Evolutionary conservation across 2,113 vertebrate species (phyloP).

Genomic region (Notechis scutatus): DNA sequence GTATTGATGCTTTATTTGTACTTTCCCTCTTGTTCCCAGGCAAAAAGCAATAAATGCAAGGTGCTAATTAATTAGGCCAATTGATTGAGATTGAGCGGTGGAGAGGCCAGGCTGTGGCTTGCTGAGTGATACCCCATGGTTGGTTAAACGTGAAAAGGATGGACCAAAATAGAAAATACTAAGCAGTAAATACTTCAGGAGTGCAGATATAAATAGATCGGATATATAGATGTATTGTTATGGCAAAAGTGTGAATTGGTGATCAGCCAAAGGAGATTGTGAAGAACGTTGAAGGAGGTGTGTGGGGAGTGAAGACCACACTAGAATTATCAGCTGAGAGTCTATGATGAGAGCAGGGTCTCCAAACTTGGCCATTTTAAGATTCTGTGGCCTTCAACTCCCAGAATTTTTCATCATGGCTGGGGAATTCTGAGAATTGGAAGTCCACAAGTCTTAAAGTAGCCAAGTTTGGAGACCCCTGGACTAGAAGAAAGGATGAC

Average conservation of each 20-base stretch:
- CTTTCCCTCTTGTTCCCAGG: not conserved
- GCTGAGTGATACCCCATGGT: constrained; percentile 43
- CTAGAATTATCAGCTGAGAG: not conserved
- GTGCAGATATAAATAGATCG: constrained; percentile 42
- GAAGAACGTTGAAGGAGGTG: not conserved
- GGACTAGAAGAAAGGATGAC: too few species aligned
- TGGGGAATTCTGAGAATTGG: too few species aligned
- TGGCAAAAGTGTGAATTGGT: not conserved
- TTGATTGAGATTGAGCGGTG: constrained; percentile 58
- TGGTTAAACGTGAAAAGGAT: constrained; percentile 52
- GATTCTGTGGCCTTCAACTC: too few species aligned
- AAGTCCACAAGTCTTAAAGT: too few species aligned
- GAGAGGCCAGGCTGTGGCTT: constrained; percentile 31
- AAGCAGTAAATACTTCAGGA: constrained; percentile 54
- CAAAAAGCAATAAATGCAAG: constrained; percentile 26
- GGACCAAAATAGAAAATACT: constrained; percentile 63
- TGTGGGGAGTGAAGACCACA: not conserved
- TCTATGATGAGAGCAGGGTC: too few species aligned
- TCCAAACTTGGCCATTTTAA: too few species aligned
- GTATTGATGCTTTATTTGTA: constrained; percentile 32
- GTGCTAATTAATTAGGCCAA: constrained; percentile 64
- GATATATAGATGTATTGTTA: not conserved
- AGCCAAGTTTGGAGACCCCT: too few species aligned
- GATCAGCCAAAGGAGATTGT: not conserved
- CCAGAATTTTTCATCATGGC: too few species aligned